Evolutionary conservation across 2,113 vertebrate genomes (phyloP).

Genomic region (Corythornis cristatus): DNA sequence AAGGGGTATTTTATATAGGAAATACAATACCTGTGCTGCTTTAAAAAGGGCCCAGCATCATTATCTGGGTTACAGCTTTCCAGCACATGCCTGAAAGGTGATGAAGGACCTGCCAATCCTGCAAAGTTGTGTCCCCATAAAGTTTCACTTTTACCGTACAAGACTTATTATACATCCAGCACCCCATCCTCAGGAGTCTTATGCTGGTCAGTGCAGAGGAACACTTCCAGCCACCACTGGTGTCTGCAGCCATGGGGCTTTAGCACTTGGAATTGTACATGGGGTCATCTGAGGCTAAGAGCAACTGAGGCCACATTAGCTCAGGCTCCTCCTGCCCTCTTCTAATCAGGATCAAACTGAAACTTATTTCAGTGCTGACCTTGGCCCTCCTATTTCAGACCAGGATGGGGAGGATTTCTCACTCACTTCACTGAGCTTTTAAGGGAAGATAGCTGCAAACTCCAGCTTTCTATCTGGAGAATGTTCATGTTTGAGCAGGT

Average conservation of each 20-base stretch:
- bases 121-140: background rate
- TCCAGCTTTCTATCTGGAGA: accelerated
- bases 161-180: background rate
- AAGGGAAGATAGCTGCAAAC: background rate
- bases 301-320: background rate
- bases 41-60: background rate
- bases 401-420: background rate
- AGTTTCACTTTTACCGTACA: background rate
- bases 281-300: constrained; percentile 13
- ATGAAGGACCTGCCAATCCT: background rate
- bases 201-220: accelerated
- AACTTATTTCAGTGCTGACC: background rate
- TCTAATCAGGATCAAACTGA: background rate
- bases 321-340: background rate
- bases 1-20: background rate
- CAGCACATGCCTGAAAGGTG: background rate
- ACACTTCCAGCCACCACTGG: background rate
- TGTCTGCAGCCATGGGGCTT: background rate
- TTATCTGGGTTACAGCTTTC: background rate
- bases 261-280: background rate
- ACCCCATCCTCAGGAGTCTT: background rate
- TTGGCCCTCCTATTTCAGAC: background rate
- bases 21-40: background rate
- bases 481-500: background rate
- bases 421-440: background rate